phyloP scores from a whole-genome alignment of 2,113 vertebrate genomes.

The Podiceps cristatus region DNA sequence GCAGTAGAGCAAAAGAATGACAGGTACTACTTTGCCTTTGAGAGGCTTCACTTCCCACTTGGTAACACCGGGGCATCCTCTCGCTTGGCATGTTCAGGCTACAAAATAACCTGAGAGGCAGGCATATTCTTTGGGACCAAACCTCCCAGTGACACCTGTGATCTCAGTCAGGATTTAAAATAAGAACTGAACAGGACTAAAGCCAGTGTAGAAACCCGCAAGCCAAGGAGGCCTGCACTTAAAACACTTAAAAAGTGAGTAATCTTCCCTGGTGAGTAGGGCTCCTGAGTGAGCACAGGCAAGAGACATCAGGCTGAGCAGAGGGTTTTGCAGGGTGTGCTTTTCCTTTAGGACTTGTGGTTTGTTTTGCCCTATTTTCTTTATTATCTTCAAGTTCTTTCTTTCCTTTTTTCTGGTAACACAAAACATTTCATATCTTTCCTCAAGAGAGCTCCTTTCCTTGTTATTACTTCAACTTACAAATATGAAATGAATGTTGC shows the following conservation, averaged over 20 bases:
- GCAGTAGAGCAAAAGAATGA: not conserved
- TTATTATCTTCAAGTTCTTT: not conserved
- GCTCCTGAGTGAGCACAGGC: not conserved
- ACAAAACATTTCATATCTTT: not conserved
- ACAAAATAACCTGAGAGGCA: not conserved
- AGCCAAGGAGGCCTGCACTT: not conserved
- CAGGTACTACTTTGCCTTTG: not conserved
- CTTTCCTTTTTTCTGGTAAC: not conserved
- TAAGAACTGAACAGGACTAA: not conserved
- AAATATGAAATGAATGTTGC: constrained; percentile 41
- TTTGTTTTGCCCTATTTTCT: not conserved
- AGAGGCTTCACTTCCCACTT: not conserved
- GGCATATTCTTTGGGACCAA: not conserved
- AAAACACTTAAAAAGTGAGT: not conserved
- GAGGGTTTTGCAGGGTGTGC: not conserved
- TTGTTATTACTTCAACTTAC: constrained; percentile 7
- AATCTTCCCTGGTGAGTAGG: not conserved
- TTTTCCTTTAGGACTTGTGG: not conserved
- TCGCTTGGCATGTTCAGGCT: not conserved
- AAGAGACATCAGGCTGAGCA: not conserved
- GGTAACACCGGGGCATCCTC: not conserved
- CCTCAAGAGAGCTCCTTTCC: not conserved
- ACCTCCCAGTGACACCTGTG: not conserved
- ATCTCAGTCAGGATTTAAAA: not conserved
- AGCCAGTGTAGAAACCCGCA: not conserved